Base-by-base conservation (phyloP, 2,113 vertebrate genomes). In the Todiramphus chloris region DNA sequence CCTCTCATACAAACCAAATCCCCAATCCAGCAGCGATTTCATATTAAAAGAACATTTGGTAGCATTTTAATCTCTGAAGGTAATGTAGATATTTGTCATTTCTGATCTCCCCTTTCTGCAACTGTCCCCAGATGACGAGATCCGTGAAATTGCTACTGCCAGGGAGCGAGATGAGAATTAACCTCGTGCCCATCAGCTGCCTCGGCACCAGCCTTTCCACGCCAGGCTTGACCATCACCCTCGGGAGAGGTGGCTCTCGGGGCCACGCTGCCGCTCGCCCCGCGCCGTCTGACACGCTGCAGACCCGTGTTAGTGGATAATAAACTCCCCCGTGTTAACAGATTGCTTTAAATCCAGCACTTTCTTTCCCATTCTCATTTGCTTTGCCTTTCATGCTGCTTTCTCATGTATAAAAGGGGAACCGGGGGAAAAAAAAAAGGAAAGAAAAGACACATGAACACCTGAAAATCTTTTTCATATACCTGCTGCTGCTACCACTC, bases 91-190 rank as follows among this genome's bases (percentile, higher is more conserved):
- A 96, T 97, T 97, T 97, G 96, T 97, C 95, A 96, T 97, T 95
- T 90, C 91, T 92, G 88, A 97, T 97, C 91, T 97, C 94, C 77
- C 89, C 80, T 96, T 95, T 92, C 95, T 96, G 80, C 80, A 83
- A 74, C 89, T 87, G 89, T 95, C 96, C 96, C 77, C 93, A 96
- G 93, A 96, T 96, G 96, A 97, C 60, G 31, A 94, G 96, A 95
- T 94, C 96, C 87, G 68, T 97, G 97, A 97, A 97, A 97, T 97
- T 97, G 95, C 97, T 96, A 14, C 96, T 97, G 97, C 97, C 97
- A 97, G 94, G 89, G 92, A 97, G 95, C 51, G 93, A 96, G 79
- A 96, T 87, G 95, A 95, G 95, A 93, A 97, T 96, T 97, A 97
- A 97, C 97, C 95, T 58, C 13, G 20, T 94, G 95, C 93, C 95